Conservation (phyloP, 1,140 invertebrate genomes). For the Bombus ignitus region DNA sequence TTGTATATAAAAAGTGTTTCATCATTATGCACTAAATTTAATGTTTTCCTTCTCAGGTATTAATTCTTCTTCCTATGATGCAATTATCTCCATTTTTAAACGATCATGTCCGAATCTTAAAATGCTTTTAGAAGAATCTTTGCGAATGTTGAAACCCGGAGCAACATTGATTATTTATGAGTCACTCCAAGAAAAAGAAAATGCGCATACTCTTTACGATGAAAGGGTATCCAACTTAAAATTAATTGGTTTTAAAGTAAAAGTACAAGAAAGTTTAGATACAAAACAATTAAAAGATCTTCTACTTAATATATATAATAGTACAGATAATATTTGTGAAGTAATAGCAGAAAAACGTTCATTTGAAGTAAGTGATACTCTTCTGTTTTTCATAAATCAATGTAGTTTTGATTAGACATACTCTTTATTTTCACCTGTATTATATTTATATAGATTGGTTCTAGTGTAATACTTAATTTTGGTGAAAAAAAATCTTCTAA, state of each 20-base stretch:
- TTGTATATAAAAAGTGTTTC: too few relatives aligned
- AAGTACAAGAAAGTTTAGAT: background rate
- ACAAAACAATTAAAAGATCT: slow-evolving; percentile 78
- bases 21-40: background rate
- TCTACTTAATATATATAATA: slow-evolving; percentile 84
- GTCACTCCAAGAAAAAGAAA: slow-evolving; percentile 38
- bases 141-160: slow-evolving; percentile 85
- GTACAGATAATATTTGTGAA: slow-evolving; percentile 76
- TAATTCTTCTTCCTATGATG: slow-evolving; percentile 83
- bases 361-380: slow-evolving; percentile 82
- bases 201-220: slow-evolving; percentile 73
- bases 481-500: slow-evolving; percentile 73
- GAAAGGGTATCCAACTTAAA: slow-evolving; percentile 83
- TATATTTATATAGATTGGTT: slow-evolving; percentile 80
- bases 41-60: slow-evolving; percentile 29
- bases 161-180: slow-evolving; percentile 78
- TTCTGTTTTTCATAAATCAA: background rate
- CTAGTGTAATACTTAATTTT: slow-evolving; percentile 82
- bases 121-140: slow-evolving; percentile 81
- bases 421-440: slow-evolving; percentile 10
- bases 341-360: slow-evolving; percentile 85
- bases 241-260: slow-evolving; percentile 86
- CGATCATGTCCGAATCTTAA: slow-evolving; percentile 80
- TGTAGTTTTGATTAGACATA: background rate
- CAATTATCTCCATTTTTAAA: slow-evolving; percentile 84